Evolutionary conservation across 2,797 vertebrate genomes (phyloP).

Genomic region (Microtus agrestis): DNA sequence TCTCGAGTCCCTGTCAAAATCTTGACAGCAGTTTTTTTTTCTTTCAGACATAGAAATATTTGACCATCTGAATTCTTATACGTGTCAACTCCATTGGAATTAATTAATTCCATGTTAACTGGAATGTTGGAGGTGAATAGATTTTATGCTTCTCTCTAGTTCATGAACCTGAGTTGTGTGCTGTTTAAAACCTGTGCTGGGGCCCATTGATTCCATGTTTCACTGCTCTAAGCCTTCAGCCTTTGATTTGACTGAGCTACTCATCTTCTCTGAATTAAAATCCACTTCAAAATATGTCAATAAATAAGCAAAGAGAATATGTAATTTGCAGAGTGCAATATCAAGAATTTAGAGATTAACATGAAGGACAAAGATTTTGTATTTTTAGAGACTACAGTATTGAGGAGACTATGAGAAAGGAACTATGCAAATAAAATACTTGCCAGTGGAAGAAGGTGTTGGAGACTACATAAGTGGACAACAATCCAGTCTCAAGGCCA

Average conservation of each 20-base stretch:
- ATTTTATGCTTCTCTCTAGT: background rate
- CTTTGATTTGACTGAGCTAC: background rate
- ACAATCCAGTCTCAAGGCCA: background rate
- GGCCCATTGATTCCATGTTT: background rate
- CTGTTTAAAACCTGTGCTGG: background rate
- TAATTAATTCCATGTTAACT: constrained; percentile 25
- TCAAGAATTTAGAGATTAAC: constrained; percentile 6
- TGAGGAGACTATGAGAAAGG: background rate
- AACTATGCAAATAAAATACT: background rate
- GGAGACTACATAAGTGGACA: background rate
- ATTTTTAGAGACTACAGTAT: background rate
- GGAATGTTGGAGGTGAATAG: background rate
- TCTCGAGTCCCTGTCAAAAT: background rate
- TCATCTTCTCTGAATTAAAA: background rate
- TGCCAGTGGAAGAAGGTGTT: background rate
- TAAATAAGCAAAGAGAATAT: background rate
- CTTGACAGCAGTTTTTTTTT: background rate
- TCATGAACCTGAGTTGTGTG: background rate
- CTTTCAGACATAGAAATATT: background rate
- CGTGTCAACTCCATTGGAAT: background rate
- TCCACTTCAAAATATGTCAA: background rate
- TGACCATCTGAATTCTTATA: background rate
- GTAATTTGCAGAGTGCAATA: background rate
- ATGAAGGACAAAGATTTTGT: background rate
- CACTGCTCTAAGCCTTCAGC: background rate